phyloP scores from a whole-genome alignment of 2,113 vertebrate genomes.

The Meriones unguiculatus region DNA sequence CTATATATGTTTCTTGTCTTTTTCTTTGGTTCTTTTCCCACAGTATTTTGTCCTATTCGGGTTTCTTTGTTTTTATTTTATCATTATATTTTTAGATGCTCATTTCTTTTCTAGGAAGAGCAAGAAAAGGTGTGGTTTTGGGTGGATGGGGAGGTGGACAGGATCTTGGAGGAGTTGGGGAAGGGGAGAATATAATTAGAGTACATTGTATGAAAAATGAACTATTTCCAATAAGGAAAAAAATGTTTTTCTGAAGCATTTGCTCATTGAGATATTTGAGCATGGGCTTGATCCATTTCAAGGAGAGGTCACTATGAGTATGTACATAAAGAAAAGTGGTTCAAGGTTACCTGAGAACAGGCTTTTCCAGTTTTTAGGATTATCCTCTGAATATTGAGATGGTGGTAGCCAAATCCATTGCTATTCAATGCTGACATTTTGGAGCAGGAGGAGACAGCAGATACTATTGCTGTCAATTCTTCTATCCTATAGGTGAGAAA shows the following conservation, averaged over 20 bases:
- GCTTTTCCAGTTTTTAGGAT: neutral
- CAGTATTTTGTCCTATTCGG: neutral
- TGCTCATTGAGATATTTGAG: neutral
- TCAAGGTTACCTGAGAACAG: neutral
- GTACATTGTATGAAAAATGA: neutral
- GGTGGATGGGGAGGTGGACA: neutral
- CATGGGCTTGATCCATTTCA: conserved; percentile 33
- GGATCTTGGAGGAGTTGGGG: neutral
- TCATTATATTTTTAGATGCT: neutral
- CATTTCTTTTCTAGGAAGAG: neutral
- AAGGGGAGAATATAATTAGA: neutral
- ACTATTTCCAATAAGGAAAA: neutral
- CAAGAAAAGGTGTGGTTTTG: neutral
- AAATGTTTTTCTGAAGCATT: conserved; percentile 3
- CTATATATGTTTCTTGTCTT: neutral
- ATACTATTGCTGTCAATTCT: neutral
- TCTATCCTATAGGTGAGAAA: conserved; percentile 20
- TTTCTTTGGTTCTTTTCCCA: neutral
- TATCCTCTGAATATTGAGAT: neutral
- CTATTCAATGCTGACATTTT: conserved; percentile 42
- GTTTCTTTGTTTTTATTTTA: neutral
- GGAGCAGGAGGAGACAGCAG: neutral
- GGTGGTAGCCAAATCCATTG: neutral
- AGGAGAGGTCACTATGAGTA: conserved; percentile 15
- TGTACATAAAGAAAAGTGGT: neutral